These are phyloP conservation scores for Leucopsar rothschildi DNA, from an alignment of 2,113 vertebrate genomes.

Conservation along the genomic window DNA sequence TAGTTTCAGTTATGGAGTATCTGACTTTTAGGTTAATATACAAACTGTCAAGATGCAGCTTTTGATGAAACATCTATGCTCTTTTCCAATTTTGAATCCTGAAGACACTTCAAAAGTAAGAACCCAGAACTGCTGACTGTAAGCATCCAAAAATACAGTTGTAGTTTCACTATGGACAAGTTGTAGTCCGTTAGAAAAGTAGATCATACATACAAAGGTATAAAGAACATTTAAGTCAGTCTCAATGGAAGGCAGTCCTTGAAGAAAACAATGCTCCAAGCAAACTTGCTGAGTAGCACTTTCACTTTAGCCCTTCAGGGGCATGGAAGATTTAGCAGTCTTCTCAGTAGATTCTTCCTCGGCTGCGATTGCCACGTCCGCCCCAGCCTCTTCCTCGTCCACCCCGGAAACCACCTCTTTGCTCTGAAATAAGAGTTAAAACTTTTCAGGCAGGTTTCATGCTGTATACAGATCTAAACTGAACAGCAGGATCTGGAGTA, in stretches of 20 bases:
- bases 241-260: constrained; percentile 77
- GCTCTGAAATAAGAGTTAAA: constrained; percentile 79
- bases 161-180: constrained; percentile 76
- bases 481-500: not conserved
- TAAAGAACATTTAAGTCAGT: constrained; percentile 80
- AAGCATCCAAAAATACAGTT: constrained; percentile 81
- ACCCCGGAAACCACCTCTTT: constrained; percentile 93
- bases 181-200: constrained; percentile 82
- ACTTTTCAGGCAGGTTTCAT: not conserved
- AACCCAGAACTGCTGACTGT: constrained; percentile 65
- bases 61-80: constrained; percentile 63
- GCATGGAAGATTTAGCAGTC: constrained; percentile 8
- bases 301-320: constrained; percentile 29
- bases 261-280: constrained; percentile 69
- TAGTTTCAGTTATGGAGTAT: constrained; percentile 53
- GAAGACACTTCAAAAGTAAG: constrained; percentile 72
- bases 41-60: constrained; percentile 62
- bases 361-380: constrained; percentile 88
- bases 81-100: constrained; percentile 60
- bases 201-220: constrained; percentile 86
- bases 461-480: not conserved
- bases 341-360: constrained; percentile 91
- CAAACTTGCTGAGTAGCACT: constrained; percentile 69
- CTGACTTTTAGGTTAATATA: constrained; percentile 57
- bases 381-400: constrained; percentile 91